A percentile compares a stretch with the other conserved stretches of the same genome.
phyloP scores from a whole-genome alignment of 2,797 vertebrate species.

The Babyrousa celebensis region DNA sequence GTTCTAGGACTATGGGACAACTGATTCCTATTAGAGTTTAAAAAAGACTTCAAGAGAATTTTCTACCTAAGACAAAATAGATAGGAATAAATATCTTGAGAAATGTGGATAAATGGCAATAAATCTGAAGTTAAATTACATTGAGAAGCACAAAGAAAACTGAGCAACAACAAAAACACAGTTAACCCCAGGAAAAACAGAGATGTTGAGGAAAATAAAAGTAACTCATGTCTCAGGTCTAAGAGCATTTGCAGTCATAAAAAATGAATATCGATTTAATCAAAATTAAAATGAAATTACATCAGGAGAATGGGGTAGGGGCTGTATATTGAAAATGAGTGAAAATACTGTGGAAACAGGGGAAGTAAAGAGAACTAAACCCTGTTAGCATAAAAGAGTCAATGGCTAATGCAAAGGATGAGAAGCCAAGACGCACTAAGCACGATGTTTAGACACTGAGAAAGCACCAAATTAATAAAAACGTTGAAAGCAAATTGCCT shows the following conservation, averaged over 20 bases:
- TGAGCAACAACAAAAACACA: slow-evolving; percentile 16
- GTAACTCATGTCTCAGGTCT: neutral
- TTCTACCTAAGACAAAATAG: slow-evolving; percentile 21
- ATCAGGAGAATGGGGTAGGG: neutral
- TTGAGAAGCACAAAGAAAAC: slow-evolving; percentile 41
- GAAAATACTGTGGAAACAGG: neutral
- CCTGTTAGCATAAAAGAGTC: neutral
- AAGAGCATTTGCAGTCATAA: slow-evolving; percentile 24
- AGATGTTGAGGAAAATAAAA: slow-evolving; percentile 54
- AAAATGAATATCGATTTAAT: slow-evolving; percentile 7
- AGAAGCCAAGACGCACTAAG: slow-evolving; percentile 40
- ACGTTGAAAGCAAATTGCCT: neutral
- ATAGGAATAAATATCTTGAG: slow-evolving; percentile 48
- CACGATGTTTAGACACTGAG: neutral
- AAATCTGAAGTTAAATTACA: slow-evolving; percentile 17
- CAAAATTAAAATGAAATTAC: slow-evolving; percentile 62
- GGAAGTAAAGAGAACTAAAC: slow-evolving; percentile 7
- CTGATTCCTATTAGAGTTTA: neutral
- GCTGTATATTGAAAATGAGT: neutral
- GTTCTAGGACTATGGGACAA: neutral
- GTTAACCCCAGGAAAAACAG: slow-evolving; percentile 1
- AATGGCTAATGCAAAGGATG: neutral
- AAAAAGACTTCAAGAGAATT: slow-evolving; percentile 12
- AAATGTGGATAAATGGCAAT: neutral
- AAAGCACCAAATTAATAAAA: slow-evolving; percentile 21